Percentiles rank a stretch among this genome's conserved stretches.
phyloP scores from a whole-genome alignment of 2,888 invertebrate genomes.

The Drosophila birchii region DNA sequence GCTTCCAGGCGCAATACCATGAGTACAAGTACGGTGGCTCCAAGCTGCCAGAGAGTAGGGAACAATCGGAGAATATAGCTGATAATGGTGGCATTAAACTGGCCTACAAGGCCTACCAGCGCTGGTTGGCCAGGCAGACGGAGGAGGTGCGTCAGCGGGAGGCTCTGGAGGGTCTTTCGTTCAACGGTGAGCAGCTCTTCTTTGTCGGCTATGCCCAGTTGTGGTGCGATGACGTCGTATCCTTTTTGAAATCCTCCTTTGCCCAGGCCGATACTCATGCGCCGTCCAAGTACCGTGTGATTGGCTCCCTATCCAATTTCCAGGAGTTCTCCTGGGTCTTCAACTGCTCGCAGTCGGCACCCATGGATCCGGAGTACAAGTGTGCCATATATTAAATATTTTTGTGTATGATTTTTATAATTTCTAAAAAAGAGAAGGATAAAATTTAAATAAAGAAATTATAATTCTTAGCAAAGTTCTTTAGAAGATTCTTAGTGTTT shows the following conservation, averaged over 20 bases:
- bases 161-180: conserved; percentile 62
- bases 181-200: conserved; percentile 77
- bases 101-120: conserved; percentile 79
- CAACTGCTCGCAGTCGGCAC: conserved; percentile 70
- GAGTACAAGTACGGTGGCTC: conserved; percentile 65
- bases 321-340: conserved; percentile 82
- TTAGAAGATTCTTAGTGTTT: background rate
- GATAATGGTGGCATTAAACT: conserved; percentile 82
- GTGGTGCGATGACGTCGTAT: conserved; percentile 79
- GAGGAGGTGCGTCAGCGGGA: conserved; percentile 57
- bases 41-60: conserved; percentile 56
- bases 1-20: conserved; percentile 82
- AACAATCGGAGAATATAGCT: conserved; percentile 82
- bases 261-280: conserved; percentile 58
- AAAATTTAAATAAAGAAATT: background rate
- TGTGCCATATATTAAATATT: conserved; percentile 76
- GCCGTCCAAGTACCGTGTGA: conserved; percentile 78
- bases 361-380: conserved; percentile 82
- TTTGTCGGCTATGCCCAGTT: conserved; percentile 80
- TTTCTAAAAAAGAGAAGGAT: background rate
- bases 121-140: conserved; percentile 69
- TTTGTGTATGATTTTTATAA: background rate
- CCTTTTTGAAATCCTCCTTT: conserved; percentile 56
- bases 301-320: conserved; percentile 81
- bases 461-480: background rate